Evolutionary conservation across 2,888 invertebrate genomes (phyloP).

Genomic region (Dendrolimus pini): DNA sequence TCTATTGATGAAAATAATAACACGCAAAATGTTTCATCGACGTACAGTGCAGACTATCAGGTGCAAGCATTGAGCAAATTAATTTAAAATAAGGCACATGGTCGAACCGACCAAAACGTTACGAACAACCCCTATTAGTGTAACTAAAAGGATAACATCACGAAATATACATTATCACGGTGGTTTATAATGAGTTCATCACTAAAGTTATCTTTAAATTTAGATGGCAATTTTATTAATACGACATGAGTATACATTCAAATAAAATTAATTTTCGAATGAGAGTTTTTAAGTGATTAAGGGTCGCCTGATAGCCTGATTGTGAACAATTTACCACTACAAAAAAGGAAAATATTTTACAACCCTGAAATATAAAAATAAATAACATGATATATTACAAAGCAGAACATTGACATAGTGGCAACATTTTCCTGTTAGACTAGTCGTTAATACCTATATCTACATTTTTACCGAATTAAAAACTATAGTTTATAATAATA

Average conservation of each 20-base stretch:
- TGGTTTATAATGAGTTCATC: slow-evolving; percentile 31
- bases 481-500: slow-evolving; percentile 34
- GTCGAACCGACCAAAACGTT: slow-evolving; percentile 48
- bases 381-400: slow-evolving; percentile 69
- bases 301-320: slow-evolving; percentile 52
- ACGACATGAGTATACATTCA: too few relatives aligned
- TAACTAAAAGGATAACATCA: slow-evolving; percentile 22
- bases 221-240: slow-evolving; percentile 10
- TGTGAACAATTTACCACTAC: slow-evolving; percentile 41
- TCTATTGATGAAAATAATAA: slow-evolving; percentile 13
- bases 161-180: slow-evolving; percentile 27
- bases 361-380: slow-evolving; percentile 67
- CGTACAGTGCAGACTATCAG: slow-evolving; percentile 46
- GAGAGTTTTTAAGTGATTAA: neutral
- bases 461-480: slow-evolving; percentile 45
- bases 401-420: slow-evolving; percentile 70
- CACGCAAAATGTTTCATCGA: slow-evolving; percentile 4
- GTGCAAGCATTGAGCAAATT: slow-evolving; percentile 59
- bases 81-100: slow-evolving; percentile 67
- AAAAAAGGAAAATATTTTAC: slow-evolving; percentile 51
- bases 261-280: slow-evolving; percentile 4
- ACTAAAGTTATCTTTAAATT: slow-evolving; percentile 13
- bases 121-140: slow-evolving; percentile 19
- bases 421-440: slow-evolving; percentile 72
- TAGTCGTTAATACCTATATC: slow-evolving; percentile 69